Conservation (phyloP, 2,113 vertebrate species). For the Poicephalus gulielmi region DNA sequence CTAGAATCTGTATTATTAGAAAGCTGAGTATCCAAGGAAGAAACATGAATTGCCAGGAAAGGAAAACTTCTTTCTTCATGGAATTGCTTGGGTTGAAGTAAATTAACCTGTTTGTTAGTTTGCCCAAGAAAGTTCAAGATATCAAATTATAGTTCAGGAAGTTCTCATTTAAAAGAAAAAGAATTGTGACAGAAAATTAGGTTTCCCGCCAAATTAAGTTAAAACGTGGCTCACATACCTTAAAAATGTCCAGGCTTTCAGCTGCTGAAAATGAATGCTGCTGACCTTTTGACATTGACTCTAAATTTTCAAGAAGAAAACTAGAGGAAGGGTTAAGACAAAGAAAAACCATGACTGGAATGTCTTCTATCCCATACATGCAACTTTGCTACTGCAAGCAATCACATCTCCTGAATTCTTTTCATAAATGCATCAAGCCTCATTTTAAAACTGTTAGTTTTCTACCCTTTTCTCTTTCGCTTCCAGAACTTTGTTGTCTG, state of each 20-base stretch:
- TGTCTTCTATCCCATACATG: not conserved
- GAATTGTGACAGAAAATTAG: not conserved
- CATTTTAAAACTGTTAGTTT: not conserved
- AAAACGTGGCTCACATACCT: not conserved
- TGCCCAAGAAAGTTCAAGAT: not conserved
- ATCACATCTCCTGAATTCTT: not conserved
- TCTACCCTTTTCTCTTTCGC: not conserved
- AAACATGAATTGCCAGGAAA: not conserved
- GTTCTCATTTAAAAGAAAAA: not conserved
- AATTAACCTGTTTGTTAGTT: not conserved
- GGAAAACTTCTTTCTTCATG: not conserved
- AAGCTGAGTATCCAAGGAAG: not conserved
- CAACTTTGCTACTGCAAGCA: not conserved
- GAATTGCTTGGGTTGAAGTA: not conserved
- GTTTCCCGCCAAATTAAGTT: not conserved
- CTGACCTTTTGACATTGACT: not conserved
- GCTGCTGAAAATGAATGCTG: not conserved
- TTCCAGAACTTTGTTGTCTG: not conserved
- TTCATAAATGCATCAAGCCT: not conserved
- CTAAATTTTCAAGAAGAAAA: not conserved
- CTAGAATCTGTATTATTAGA: not conserved
- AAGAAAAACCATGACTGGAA: not conserved
- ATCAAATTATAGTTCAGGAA: not conserved
- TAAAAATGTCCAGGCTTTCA: not conserved
- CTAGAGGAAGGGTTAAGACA: not conserved